These are phyloP conservation scores for Trichomalopsis sarcophagae DNA, from an alignment of 1,140 invertebrate genomes.

Conservation along the genomic window DNA sequence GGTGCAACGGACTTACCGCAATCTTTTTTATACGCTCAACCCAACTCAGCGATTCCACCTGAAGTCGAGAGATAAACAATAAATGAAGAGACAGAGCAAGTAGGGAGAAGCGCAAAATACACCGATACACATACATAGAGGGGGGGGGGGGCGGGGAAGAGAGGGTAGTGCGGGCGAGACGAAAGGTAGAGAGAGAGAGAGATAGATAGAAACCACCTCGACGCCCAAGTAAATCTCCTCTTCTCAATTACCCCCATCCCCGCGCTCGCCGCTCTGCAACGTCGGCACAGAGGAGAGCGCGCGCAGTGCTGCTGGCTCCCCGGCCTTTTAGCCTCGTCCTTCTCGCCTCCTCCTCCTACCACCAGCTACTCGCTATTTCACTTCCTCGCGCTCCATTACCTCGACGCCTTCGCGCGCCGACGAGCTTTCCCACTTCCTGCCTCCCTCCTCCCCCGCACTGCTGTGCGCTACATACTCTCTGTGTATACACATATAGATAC, in stretches of 20 bases:
- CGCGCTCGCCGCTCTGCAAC: not conserved
- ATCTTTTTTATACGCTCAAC: constrained; percentile 1
- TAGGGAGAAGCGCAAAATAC: constrained; percentile 20
- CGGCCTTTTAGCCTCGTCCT: constrained; percentile 54
- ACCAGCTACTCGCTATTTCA: constrained; percentile 50
- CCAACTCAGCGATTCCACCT: constrained; percentile 20
- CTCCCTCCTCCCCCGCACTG: not conserved
- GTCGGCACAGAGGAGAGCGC: constrained; percentile 28
- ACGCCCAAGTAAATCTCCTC: constrained; percentile 72
- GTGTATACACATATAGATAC: not conserved
- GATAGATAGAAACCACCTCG: constrained; percentile 46
- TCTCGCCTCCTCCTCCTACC: constrained; percentile 27
- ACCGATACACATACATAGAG: not conserved
- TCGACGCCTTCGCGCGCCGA: constrained; percentile 57
- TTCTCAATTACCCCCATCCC: constrained; percentile 72
- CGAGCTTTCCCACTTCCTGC: constrained; percentile 45
- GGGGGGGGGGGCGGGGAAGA: no score
- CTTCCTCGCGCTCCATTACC: constrained; percentile 64
- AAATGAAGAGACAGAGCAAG: constrained; percentile 34
- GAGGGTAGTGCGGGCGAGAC: not conserved
- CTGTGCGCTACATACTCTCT: not conserved
- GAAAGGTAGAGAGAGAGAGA: constrained; percentile 2
- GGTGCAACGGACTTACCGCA: not conserved
- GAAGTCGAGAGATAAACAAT: constrained; percentile 37
- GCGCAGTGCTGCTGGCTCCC: constrained; percentile 37